phyloP scores from a whole-genome alignment of 2,797 vertebrate species.

The Chaetodon trifasciatus region DNA sequence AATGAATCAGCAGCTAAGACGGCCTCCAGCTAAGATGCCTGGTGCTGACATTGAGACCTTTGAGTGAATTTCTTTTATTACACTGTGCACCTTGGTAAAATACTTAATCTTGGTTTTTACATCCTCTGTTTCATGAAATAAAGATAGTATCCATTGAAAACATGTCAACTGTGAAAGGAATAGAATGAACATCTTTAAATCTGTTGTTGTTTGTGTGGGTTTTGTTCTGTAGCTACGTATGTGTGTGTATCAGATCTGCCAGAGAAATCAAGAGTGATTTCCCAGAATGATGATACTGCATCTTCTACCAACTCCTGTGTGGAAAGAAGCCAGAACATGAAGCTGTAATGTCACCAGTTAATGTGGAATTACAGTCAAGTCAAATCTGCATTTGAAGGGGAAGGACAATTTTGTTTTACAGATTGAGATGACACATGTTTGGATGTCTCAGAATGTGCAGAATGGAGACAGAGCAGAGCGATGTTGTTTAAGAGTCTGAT shows the following conservation, averaged over 20 bases:
- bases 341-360: not conserved
- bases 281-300: conserved; percentile 83
- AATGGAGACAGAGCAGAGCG: not conserved
- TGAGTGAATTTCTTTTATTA: conserved; percentile 67
- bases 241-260: conserved; percentile 74
- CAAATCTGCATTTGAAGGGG: not conserved
- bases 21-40: conserved; percentile 82
- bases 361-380: not conserved
- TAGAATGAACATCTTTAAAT: not conserved
- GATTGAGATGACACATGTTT: not conserved
- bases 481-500: not conserved
- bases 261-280: conserved; percentile 84
- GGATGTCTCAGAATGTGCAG: not conserved
- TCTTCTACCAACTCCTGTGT: conserved; percentile 86
- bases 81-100: not conserved
- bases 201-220: not conserved
- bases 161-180: not conserved
- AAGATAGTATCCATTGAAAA: not conserved
- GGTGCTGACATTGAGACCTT: conserved; percentile 84
- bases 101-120: not conserved
- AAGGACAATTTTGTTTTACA: not conserved
- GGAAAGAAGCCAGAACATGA: conserved; percentile 78
- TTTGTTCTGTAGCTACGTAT: not conserved
- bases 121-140: not conserved
- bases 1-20: conserved; percentile 88